Percentiles rank a stretch among this genome's conserved stretches.
These are phyloP conservation scores for Trissolcus brochymenae DNA, from an alignment of 2,888 invertebrate species.

Conservation along the genomic window DNA sequence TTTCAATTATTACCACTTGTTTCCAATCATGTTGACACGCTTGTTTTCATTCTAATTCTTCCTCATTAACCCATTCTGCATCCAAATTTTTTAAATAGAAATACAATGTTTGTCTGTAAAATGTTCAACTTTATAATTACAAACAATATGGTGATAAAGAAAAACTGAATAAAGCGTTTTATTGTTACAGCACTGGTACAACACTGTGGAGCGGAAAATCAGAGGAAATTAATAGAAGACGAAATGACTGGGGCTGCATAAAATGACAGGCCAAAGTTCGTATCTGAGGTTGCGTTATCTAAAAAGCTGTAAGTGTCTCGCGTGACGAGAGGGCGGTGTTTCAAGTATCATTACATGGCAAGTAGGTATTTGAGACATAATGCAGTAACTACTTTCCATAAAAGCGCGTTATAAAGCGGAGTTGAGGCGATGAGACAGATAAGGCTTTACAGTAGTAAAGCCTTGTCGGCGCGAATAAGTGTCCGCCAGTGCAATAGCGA, in stretches of 20 bases:
- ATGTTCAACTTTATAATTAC: neutral
- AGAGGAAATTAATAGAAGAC: neutral
- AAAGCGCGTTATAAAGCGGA: slow-evolving; percentile 49
- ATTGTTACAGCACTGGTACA: too few species aligned
- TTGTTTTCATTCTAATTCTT: neutral
- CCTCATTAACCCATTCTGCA: too few species aligned
- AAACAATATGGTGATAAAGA: too few species aligned
- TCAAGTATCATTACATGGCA: slow-evolving; percentile 41
- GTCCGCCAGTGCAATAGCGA: slow-evolving; percentile 33
- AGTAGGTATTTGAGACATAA: slow-evolving; percentile 42
- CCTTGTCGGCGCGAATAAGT: slow-evolving; percentile 57
- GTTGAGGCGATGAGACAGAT: slow-evolving; percentile 57
- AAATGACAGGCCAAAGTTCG: slow-evolving; percentile 7
- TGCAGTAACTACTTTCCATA: slow-evolving; percentile 46
- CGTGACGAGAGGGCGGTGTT: slow-evolving; percentile 30
- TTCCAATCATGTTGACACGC: slow-evolving; percentile 4
- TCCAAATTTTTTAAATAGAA: neutral
- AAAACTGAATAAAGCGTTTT: too few species aligned
- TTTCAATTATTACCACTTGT: slow-evolving; percentile 37
- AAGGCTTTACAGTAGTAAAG: slow-evolving; percentile 68
- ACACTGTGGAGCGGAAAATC: too few species aligned
- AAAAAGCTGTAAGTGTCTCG: slow-evolving; percentile 21
- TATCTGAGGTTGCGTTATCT: slow-evolving; percentile 26
- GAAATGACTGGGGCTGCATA: neutral
- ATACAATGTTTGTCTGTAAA: neutral